Base-by-base conservation (phyloP, 2,113 vertebrate genomes). In the Andinoacara biseriatus region DNA sequence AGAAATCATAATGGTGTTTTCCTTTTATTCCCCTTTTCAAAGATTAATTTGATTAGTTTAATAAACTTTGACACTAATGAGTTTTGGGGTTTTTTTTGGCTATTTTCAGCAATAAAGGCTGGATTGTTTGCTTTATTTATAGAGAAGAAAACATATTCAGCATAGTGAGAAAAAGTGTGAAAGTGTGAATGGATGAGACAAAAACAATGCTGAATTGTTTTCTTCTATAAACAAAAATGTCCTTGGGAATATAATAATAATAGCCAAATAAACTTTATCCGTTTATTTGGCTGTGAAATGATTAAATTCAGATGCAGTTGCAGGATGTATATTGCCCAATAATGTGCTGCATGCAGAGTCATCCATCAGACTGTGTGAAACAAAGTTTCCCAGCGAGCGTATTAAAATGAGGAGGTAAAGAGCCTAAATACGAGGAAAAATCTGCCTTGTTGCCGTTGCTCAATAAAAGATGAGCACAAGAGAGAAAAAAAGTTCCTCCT, bases 391-490 rank as follows among this genome's bases (percentile, higher is more conserved):
- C 65, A 79, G 29, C 52, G 18, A 60, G 76, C 59, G 77, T 1
- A 29, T 80, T 77, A 52, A 52, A 72, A 82, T 2, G 22, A 58
- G 75, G 43, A 5, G 43, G 15, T 26, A 29, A 86, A 78, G 61
- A 52, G 62, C 11, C 26, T 20, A 58, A 83, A 74, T n/a, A 62
- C 0, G 1, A 80, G 74, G 40, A 65, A 57, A 56, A 33, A 26
- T 54, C 72, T 80, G 14, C 60, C 56, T 61, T 18, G 72, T 56
- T 29, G 57, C 2, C 0, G 13, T 22, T 69, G 75, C 72, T 90
- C 63, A 84, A 81, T 90, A 90, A 88, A 84, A 88, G 67, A 90
- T 80, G 81, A 88, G 57, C 38, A 35, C 14, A 33, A n/a, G 17
- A 54, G 62, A 82, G 62, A 60, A 74, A 76, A 63, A 76, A 20